Conservation (phyloP, 2,888 invertebrate genomes). For the Hylaea fasciaria region DNA sequence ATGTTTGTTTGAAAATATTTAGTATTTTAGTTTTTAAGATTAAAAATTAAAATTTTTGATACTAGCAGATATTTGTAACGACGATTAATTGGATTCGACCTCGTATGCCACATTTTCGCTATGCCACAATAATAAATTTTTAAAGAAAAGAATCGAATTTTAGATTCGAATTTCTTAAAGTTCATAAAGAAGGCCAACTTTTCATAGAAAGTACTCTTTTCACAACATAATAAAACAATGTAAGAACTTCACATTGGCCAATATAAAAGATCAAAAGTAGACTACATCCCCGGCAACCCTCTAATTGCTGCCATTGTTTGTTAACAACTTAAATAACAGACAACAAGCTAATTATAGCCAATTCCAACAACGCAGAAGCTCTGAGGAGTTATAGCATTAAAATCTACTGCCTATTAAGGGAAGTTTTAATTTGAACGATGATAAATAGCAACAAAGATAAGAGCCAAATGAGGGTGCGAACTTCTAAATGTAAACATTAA, state of each 20-base stretch:
- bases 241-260: background rate
- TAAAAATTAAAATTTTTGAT: too few species aligned
- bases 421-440: conserved; percentile 54
- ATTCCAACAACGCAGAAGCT: conserved; percentile 30
- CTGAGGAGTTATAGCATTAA: conserved; percentile 40
- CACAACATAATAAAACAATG: conserved; percentile 12
- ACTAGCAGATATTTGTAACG: too few species aligned
- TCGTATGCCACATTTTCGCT: too few species aligned
- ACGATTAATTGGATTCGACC: too few species aligned
- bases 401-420: conserved; percentile 45
- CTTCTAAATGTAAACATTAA: conserved; percentile 65
- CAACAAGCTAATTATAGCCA: conserved; percentile 49
- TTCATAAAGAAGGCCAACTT: too few species aligned
- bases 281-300: conserved; percentile 37
- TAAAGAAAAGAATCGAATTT: too few species aligned
- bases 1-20: background rate
- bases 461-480: conserved; percentile 56
- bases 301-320: conserved; percentile 51
- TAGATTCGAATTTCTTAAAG: too few species aligned
- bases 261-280: conserved; percentile 41
- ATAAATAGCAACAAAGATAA: conserved; percentile 48
- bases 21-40: too few species aligned
- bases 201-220: too few species aligned
- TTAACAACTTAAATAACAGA: conserved; percentile 49
- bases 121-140: too few species aligned